Percentiles rank a stretch among this genome's conserved stretches.
These are phyloP conservation scores for Ochlodes sylvanus DNA, from an alignment of 2,888 invertebrate genomes.

Conservation along the genomic window DNA sequence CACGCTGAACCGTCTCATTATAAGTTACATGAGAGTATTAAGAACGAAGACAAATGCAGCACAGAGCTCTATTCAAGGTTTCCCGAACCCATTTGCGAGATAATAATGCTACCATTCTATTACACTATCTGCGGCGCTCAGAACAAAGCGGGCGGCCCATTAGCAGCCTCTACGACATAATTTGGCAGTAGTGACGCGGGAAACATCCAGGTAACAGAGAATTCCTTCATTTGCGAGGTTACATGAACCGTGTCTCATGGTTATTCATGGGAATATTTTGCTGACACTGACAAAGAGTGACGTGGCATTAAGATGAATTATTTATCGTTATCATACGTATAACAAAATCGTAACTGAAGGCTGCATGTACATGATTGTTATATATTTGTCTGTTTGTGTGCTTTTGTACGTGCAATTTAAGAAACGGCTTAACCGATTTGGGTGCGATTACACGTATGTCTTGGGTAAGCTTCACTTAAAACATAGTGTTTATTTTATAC, in stretches of 20 bases:
- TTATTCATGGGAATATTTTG: conserved; percentile 8
- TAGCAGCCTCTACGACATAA: conserved; percentile 30
- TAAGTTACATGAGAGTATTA: not conserved
- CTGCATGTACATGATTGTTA: too few species aligned
- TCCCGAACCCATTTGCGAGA: conserved; percentile 15
- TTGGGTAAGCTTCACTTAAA: too few species aligned
- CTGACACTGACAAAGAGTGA: not conserved
- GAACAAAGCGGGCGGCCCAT: conserved; percentile 24
- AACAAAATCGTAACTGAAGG: too few species aligned
- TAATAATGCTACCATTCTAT: conserved; percentile 18
- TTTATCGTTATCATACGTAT: too few species aligned
- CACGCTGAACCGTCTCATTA: too few species aligned
- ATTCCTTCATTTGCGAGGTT: conserved; percentile 4
- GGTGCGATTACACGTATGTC: too few species aligned
- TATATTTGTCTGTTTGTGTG: too few species aligned
- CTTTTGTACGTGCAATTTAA: too few species aligned
- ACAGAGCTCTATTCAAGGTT: conserved; percentile 1
- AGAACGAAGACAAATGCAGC: not conserved
- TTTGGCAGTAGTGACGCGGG: conserved; percentile 24
- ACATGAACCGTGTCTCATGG: conserved; percentile 6
- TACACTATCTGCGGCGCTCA: conserved; percentile 14
- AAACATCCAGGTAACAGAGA: conserved; percentile 14
- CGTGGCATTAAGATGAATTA: too few species aligned
- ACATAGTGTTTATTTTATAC: too few species aligned
- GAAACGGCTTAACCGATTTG: too few species aligned